Base-by-base conservation (phyloP, 1,140 invertebrate species). In the Wiebesia pumilae region DNA sequence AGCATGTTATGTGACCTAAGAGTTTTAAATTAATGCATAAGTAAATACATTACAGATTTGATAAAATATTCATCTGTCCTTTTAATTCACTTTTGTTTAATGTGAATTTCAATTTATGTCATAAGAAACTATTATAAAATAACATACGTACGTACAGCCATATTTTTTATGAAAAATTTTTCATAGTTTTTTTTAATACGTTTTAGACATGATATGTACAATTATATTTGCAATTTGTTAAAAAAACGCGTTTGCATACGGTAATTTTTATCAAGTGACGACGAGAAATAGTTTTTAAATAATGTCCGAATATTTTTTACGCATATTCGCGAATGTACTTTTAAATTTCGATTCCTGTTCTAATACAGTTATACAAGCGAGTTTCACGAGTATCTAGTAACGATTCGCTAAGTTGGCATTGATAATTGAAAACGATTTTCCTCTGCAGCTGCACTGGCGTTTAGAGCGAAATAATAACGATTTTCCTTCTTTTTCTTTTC, bases 401-500 rank as follows among this genome's bases (percentile, higher is more conserved):
- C 27, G 81, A 69, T 71, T 71, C 43, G 81, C 81, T 82, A 51
- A 51, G 81, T n/a, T 83, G 81, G 69, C 67, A 83, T 83, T 75
- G 69, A 83, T 75, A 75, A 83, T 83, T 73, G 67, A 83, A 83
- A 54, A 51, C 65, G 21, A 73, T 83, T 83, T 73, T 83, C 47
- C 40, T 47, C 67, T n/a, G 65, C 27, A 81, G 62, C 24, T 6
- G 58, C 6, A 62, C 24, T 6, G 19, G 43, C 33, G 47, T 24
- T 40, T 43, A 4, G 47, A 3, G 54, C 58, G 62, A 65, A 35
- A 81, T 67, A 51, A 65, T 85, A 83, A 86, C 75, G 81, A 65
- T 62, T 82, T 27, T 73, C 47, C 69, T 43, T 84, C 62, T 43
- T 33, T 16, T 33, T 69, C 2, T 47, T 16, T 62, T 67, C 0